Base-by-base conservation (phyloP, 2,888 invertebrate genomes). In the Dryobota labecula region DNA sequence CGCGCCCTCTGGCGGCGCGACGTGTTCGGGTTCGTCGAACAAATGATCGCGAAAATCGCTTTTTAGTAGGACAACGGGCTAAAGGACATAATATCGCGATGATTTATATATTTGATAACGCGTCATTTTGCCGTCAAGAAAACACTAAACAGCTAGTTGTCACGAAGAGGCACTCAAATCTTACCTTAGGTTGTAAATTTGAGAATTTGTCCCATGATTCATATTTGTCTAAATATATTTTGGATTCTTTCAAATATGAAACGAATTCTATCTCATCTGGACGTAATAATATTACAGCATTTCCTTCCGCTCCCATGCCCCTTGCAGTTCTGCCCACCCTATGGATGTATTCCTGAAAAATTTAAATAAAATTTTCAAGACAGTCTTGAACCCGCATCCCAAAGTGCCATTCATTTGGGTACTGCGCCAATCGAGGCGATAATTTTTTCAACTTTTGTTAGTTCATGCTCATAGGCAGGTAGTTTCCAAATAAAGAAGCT, bases 311-410 rank as follows among this genome's bases (percentile, higher is more conserved):
- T 7, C 98, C 99, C 85, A 98, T 97, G 8, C 99, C 99, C 85
- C 99, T 97, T 5, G 99, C 99, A 15, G 99, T 99, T 92, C 99
- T 97, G 20, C 99, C 99, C 13, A 99, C 99, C 86, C 99, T 97
- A 95, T 99, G 99, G 89, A 99, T 99, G 90, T 99, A 99, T 96
- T 99, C 99, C 97, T 98, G 90, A 9, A 95, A 93, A 51, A 75
- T 68, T 2, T 0, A 47, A 27, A 60, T 11, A 62, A n/a, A 57
- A 6, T 54, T 4, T 38, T 3, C 30, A 51, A 64, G 20, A 57
- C 20, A 68, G 15, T 24, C 24, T 24, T 13, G 11, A 53, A 47
- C 20, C 9, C 13, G 2, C 20, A 24, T 30, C 8, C 15, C 3
- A 15, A 4, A 11, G 2, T 4, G 15, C 20, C 15, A 24, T 33